Evolutionary conservation across 2,888 invertebrate species (phyloP).

Genomic region (Anoplius nigerrimus): DNA sequence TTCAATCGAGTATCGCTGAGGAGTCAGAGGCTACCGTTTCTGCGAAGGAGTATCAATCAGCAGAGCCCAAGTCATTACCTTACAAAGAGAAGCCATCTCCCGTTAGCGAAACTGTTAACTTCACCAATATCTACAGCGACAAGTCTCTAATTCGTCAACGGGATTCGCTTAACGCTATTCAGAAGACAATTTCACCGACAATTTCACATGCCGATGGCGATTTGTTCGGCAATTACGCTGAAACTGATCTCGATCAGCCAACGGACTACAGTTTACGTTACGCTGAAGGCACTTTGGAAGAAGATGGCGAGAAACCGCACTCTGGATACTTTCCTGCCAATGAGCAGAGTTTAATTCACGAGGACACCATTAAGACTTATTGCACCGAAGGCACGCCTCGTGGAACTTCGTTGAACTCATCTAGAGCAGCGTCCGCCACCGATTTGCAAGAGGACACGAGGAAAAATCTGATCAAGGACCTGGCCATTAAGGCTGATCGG

Average conservation of each 20-base stretch:
- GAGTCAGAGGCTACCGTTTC: slow-evolving; percentile 42
- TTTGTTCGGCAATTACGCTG: slow-evolving; percentile 65
- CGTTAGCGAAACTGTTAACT: slow-evolving; percentile 26
- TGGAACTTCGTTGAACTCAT: slow-evolving; percentile 81
- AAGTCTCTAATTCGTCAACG: slow-evolving; percentile 37
- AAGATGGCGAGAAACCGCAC: slow-evolving; percentile 66
- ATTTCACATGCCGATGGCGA: slow-evolving; percentile 46
- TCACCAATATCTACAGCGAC: slow-evolving; percentile 31
- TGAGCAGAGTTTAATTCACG: slow-evolving; percentile 77
- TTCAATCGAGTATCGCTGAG: slow-evolving; percentile 50
- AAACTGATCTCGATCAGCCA: slow-evolving; percentile 78
- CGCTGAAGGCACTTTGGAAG: slow-evolving; percentile 86
- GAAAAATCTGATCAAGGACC: slow-evolving; percentile 39
- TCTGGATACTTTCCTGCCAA: slow-evolving; percentile 60
- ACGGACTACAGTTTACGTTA: slow-evolving; percentile 94
- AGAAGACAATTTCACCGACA: slow-evolving; percentile 52
- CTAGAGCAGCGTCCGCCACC: slow-evolving; percentile 91
- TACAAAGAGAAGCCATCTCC: slow-evolving; percentile 28
- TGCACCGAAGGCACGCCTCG: slow-evolving; percentile 93
- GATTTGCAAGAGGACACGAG: slow-evolving; percentile 81
- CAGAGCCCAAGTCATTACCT: slow-evolving; percentile 15
- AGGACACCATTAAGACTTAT: slow-evolving; percentile 91
- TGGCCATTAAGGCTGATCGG: slow-evolving; percentile 16
- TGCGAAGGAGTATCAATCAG: slow-evolving; percentile 40
- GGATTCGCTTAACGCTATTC: slow-evolving; percentile 43